phyloP scores from a whole-genome alignment of 2,888 invertebrate genomes.

The Trissonchulus sp. region DNA sequence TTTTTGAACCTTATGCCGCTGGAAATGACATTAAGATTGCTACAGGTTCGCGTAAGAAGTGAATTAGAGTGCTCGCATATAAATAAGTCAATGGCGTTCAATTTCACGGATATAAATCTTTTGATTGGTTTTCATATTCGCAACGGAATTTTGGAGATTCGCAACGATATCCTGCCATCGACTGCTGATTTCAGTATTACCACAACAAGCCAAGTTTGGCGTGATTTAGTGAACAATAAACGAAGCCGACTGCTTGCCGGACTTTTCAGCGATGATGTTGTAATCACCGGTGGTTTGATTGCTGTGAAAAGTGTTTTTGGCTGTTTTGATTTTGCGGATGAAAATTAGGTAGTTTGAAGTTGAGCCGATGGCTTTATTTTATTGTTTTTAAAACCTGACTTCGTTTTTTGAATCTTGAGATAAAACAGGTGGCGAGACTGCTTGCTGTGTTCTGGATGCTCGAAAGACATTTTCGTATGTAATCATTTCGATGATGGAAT shows the following conservation, averaged over 20 bases:
- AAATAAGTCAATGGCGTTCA: not conserved
- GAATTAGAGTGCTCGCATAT: not conserved
- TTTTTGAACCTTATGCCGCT: not conserved
- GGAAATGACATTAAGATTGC: not conserved
- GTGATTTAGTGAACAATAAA: not conserved
- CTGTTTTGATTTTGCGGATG: not conserved
- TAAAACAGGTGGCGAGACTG: too few relatives aligned
- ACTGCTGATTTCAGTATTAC: not conserved
- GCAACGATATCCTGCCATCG: not conserved
- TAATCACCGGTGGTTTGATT: not conserved
- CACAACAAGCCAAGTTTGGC: not conserved
- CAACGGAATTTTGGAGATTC: slow-evolving; percentile 13
- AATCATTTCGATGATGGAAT: too few relatives aligned
- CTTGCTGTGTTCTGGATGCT: too few relatives aligned
- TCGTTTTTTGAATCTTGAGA: too few relatives aligned
- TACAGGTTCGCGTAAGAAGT: not conserved
- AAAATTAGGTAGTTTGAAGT: too few relatives aligned
- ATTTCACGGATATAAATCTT: not conserved
- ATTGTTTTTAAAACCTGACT: too few relatives aligned
- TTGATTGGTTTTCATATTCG: slow-evolving; percentile 11
- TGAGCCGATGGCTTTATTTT: too few relatives aligned
- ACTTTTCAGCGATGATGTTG: not conserved
- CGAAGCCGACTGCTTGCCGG: not conserved
- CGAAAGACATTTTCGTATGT: too few relatives aligned
- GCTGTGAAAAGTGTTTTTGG: not conserved